Evolutionary conservation across 2,797 vertebrate genomes (phyloP), one percentile per base, ranked within the genome.

Genomic region (Valencia hispanica): DNA sequence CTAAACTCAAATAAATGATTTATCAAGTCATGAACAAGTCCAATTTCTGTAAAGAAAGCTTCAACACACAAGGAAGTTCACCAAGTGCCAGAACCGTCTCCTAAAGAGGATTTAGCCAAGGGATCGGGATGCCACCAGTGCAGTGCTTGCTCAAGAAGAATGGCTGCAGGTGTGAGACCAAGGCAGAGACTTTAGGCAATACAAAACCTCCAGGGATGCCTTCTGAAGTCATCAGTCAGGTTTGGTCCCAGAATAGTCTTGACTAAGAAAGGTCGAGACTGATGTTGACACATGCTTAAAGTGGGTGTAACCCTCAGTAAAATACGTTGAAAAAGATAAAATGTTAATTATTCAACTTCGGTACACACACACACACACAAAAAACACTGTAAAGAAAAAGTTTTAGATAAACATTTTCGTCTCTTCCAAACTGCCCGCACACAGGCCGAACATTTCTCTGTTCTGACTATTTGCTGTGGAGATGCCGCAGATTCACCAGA

Each of bases 401-500:
- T n/a, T n/a, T n/a, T n/a, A n/a, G n/a, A n/a, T n/a, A n/a, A n/a
- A n/a, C n/a, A n/a, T n/a, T n/a, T n/a, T n/a, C n/a, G n/a, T n/a
- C n/a, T n/a, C n/a, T n/a, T n/a, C n/a, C n/a, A n/a, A 57, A 6
- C n/a, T 27, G 11, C 12, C 5, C 12, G 5, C 53, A 30, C 14
- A 11, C 5, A 27, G n/a, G 53, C n/a, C 53, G 27, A 57, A 30
- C 8, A n/a, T 5, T 27, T 32, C 22, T 63, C 32, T 63, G 59
- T 20, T 63, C 59, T 61, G 15, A 61, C 27, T 72, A 48, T 68
- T 36, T 59, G 74, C 63, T 78, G 43, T 66, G 72, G 70, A 71
- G 47, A 74, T 68, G 75, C 75, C 59, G 14, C 68, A 27, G 69
- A 82, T 80, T 77, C 81, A 79, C 74, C 83, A 72, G 85, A 78